phyloP scores from a whole-genome alignment of 2,113 vertebrate species.

The Atrichornis clamosus region DNA sequence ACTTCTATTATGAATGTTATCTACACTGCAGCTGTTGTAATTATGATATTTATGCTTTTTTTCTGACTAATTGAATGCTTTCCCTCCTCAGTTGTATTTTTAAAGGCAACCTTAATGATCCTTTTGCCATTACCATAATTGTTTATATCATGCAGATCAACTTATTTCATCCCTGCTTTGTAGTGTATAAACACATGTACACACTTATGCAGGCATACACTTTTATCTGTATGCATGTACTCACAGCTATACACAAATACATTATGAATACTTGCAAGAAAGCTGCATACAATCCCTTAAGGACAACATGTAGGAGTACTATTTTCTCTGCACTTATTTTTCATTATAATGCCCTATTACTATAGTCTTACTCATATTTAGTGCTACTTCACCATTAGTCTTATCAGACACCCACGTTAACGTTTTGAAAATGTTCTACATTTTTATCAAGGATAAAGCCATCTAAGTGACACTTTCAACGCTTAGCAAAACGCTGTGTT shows the following conservation, averaged over 20 bases:
- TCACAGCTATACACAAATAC: neutral
- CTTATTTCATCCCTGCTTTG: neutral
- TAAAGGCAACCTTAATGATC: neutral
- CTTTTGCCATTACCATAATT: neutral
- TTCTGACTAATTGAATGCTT: neutral
- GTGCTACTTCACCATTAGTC: neutral
- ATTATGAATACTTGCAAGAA: neutral
- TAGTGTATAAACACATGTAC: neutral
- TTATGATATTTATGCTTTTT: neutral
- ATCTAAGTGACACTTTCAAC: neutral
- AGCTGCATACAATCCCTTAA: neutral
- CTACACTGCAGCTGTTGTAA: neutral
- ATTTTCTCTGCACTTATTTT: neutral
- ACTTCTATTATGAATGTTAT: neutral
- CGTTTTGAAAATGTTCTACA: neutral
- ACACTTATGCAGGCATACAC: accelerated
- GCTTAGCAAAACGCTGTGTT: neutral
- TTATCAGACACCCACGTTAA: neutral
- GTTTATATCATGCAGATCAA: neutral
- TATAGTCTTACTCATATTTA: neutral
- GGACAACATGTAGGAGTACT: neutral
- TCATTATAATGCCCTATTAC: neutral
- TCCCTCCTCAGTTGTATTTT: neutral
- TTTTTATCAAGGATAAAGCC: neutral
- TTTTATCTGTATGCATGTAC: neutral